Conservation (phyloP, 2,113 vertebrate genomes). For the Plectropomus leopardus region DNA sequence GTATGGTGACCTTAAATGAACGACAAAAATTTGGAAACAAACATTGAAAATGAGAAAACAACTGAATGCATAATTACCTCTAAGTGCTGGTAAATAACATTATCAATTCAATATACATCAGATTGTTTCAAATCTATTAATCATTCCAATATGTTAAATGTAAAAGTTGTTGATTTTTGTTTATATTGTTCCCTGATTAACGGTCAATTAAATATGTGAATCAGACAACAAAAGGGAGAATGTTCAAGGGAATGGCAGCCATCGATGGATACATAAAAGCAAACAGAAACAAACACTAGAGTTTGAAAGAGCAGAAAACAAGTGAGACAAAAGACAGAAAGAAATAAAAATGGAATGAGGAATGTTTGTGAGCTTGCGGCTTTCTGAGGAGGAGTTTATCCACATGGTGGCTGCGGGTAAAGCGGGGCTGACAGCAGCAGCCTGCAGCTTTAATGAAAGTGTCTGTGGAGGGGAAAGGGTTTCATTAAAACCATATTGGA, state of each 20-base stretch:
- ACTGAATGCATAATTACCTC: not conserved
- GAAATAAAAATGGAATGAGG: slow-evolving; percentile 18
- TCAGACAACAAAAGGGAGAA: not conserved
- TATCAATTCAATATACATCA: not conserved
- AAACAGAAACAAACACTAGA: not conserved
- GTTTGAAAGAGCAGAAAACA: not conserved
- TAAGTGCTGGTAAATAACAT: not conserved
- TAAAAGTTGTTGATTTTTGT: not conserved
- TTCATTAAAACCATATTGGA: slow-evolving; percentile 74
- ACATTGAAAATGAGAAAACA: not conserved
- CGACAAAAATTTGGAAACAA: not conserved
- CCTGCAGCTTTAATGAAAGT: slow-evolving; percentile 69
- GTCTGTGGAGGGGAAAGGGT: slow-evolving; percentile 61
- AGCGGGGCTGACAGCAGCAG: slow-evolving; percentile 50
- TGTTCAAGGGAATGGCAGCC: not conserved
- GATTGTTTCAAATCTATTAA: slow-evolving; percentile 3
- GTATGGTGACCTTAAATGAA: not conserved
- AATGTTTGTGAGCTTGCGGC: slow-evolving; percentile 16
- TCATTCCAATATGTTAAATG: not conserved
- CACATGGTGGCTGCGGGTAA: slow-evolving; percentile 3
- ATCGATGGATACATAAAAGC: not conserved
- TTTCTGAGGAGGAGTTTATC: slow-evolving; percentile 21
- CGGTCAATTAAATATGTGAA: not conserved
- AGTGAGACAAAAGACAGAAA: not conserved
- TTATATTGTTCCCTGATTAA: not conserved